Base-by-base conservation (phyloP, 2,888 invertebrate species). In the Nasonia oneida region DNA sequence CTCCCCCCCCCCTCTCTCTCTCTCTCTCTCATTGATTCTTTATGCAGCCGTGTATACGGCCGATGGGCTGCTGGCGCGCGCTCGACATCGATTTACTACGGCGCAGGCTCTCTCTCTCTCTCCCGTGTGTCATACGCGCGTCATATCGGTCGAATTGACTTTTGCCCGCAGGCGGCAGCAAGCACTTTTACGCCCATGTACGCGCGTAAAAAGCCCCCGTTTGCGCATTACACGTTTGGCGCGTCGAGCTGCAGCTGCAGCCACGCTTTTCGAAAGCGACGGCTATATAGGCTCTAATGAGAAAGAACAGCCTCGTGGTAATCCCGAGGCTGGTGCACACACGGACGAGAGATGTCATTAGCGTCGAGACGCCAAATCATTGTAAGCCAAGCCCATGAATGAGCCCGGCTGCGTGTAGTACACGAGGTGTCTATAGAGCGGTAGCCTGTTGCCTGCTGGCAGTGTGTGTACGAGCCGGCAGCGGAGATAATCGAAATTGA, bases 401-500 rank as follows among this genome's bases (percentile, higher is more conserved):
- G 47, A 47, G 47, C 47, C 47, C 12, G 12, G 47, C 1, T 37
- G 37, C 37, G 53, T 23, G 18, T 61, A 23, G n/a, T 61, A 61
- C 47, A 47, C 47, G 47, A 12, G 1, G 47, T 29, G 29, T 61
- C 8, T 61, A 61, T 8, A n/a, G n/a, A 5, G 4, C 1, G 23
- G n/a, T n/a, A n/a, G n/a, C 53, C 53, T 23, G 23, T 61, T 15
- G 57, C 57, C 57, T 61, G 57, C 6, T 8, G 8, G 8, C 23
- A 23, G 76, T n/a, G 33, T 18, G 14, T 12, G 23, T 33, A 57
- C 23, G 8, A 33, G 64, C 64, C 78, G 37, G 67, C 15, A 53
- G 80, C 12, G 33, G 74, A 73, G 76, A 83, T 86, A 85, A 84
- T 76, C 80, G 81, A 85, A 85, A 81, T 81, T 85, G 85, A 85